Percentiles rank a stretch among this genome's conserved stretches.
Evolutionary conservation across 1,140 invertebrate genomes (phyloP).

Genomic region (Drosophila parvula): DNA sequence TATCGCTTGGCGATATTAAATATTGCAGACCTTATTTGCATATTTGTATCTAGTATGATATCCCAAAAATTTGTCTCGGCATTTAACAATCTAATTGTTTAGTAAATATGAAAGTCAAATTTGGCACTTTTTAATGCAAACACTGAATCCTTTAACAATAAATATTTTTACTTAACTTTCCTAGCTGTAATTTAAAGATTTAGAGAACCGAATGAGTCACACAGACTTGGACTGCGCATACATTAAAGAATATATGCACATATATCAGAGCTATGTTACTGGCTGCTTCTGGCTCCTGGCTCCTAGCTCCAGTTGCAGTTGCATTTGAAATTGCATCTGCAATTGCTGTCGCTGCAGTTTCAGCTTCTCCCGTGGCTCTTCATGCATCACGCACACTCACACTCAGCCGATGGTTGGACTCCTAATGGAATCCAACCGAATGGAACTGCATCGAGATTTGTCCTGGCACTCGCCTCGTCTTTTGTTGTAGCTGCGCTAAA

Average conservation of each 20-base stretch:
- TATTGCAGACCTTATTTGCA: not conserved
- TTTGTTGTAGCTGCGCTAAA: constrained; percentile 54
- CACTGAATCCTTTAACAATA: not conserved
- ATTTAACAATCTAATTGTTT: too few species aligned
- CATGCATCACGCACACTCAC: constrained; percentile 37
- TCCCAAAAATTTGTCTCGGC: not conserved
- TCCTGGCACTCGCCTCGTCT: constrained; percentile 20
- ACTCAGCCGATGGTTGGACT: constrained; percentile 19
- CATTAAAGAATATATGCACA: constrained; percentile 49
- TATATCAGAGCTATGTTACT: constrained; percentile 17
- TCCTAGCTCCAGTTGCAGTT: not conserved
- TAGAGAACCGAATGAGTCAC: constrained; percentile 14
- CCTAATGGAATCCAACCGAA: constrained; percentile 60
- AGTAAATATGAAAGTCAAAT: too few species aligned
- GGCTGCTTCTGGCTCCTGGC: not conserved
- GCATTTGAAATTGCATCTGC: constrained; percentile 4
- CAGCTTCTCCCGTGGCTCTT: constrained; percentile 5
- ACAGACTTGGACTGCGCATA: constrained; percentile 53
- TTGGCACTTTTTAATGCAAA: not conserved
- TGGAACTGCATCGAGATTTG: constrained; percentile 56
- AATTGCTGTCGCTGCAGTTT: constrained; percentile 26
- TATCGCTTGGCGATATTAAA: too few species aligned
- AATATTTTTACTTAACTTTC: not conserved
- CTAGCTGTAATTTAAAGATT: not conserved
- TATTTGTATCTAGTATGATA: not conserved